Evolutionary conservation across 2,113 vertebrate genomes (phyloP).

Genomic region (Euleptes europaea): DNA sequence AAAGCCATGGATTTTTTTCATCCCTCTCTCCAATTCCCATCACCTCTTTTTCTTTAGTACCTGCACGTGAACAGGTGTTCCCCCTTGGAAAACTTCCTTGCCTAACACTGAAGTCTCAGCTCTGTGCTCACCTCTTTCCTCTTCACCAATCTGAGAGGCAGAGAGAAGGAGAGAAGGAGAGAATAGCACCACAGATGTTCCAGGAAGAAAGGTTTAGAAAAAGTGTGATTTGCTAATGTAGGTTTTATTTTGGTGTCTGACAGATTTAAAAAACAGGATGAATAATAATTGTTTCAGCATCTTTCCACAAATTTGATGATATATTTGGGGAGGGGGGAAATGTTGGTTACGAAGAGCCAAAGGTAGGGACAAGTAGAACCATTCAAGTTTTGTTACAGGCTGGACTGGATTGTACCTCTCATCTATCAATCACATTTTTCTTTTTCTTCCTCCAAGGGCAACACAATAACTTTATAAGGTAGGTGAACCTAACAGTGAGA

Average conservation of each 20-base stretch:
- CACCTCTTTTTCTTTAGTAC: neutral
- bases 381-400: neutral
- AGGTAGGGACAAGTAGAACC: neutral
- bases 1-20: too few species aligned
- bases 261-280: constrained; percentile 69
- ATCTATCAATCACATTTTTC: too few species aligned
- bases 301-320: constrained; percentile 60
- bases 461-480: too few species aligned
- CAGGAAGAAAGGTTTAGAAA: constrained; percentile 59
- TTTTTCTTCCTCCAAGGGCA: too few species aligned
- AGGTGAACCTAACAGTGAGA: too few species aligned
- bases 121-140: constrained; percentile 59
- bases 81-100: constrained; percentile 49
- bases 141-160: constrained; percentile 54
- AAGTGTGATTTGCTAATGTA: constrained; percentile 63
- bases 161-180: constrained; percentile 55
- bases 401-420: neutral
- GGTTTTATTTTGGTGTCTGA: constrained; percentile 67
- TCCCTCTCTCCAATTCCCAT: neutral
- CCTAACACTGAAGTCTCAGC: constrained; percentile 60
- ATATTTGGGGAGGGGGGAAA: constrained; percentile 40
- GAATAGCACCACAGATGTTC: constrained; percentile 78
- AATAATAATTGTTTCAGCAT: constrained; percentile 64
- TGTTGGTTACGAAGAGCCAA: neutral
- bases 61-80: constrained; percentile 45